Base-by-base conservation (phyloP, 1,140 invertebrate species). In the Oppia nitens region DNA sequence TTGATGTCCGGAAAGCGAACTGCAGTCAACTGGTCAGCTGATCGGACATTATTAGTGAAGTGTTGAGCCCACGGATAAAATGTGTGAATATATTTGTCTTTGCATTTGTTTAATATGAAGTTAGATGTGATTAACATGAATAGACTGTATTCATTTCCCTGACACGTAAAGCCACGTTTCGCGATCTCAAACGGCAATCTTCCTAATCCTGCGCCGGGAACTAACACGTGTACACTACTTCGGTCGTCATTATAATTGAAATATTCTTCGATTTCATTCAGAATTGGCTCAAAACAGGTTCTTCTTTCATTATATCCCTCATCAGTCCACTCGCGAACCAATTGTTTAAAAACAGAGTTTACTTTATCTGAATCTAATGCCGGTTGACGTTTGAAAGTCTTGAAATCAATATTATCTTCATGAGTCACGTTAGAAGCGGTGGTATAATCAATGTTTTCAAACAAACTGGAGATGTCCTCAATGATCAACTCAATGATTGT, bases 81-180 rank as follows among this genome's bases (percentile, higher is more conserved):
- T 62, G 78, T 79, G 69, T 81, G 80, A 20, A 68, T 58, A 51
- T 69, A 64, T 51, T 49, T 28, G n/a, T 60, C 14, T 26, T 60
- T 67, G 67, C 64, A 92, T 78, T 83, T 83, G 73, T 97, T 97
- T 17, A 97, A 74, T 51, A 97, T 82, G 74, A 93, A 97, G 73
- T 94, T 91, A 24, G 92, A 94, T 1, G 89, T 85, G 66, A 98
- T 87, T 1, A 98, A 73, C 94, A 98, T 98, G 68, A 93, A 96
- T 1, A 97, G 78, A 45, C 88, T 93, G 72, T 93, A 96, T 74
- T 98, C 94, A 70, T 98, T 98, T 62, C 93, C 95, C 74, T 97
- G 87, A 67, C 91, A 95, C 6, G 77, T 79, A 70, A 85, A 98
- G 3, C 93, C 94, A 47, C 80, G 73, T 61, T 77, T 79, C 0